Base-by-base conservation (phyloP, 2,888 invertebrate genomes). In the Tridacna crocea region DNA sequence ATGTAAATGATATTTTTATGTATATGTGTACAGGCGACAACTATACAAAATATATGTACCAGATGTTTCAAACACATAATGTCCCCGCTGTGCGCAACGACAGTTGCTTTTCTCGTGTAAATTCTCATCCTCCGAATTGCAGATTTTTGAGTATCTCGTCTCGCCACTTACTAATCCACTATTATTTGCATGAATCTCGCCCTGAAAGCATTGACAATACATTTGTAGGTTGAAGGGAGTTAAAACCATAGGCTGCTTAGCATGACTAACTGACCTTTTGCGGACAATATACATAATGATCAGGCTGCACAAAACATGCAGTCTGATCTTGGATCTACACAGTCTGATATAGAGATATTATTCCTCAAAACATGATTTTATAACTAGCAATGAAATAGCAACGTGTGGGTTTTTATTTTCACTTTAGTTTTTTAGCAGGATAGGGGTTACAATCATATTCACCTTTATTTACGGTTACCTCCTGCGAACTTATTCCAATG, bases 71-170 rank as follows among this genome's bases (percentile, higher is more conserved):
- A 63, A 63, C 17, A 63, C 63, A 22, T 26, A 63, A 26, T 63
- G 63, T 13, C 63, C 63, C 6, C 0, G 27, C 27, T 63, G 26
- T 15, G 63, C 63, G 27, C 63, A 63, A 13, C 27, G 15, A 19
- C 63, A 63, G 24, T 63, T 63, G 19, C 63, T 63, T 27, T 63
- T 24, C 63, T 27, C 27, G 63, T 63, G 63, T 26, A 63, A 12
- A 11, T 11, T 24, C 27, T 17, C 6, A 11, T 63, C 27, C 11
- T 26, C 27, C 17, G 63, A 27, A 19, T 19, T 19, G 19, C 63
- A 63, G 11, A 63, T 63, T 26, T 24, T 19, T 15, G 63, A 63
- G 8, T 11, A 27, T 22, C 63, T 63, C 26, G 0, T 1, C 12
- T 24, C 8, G 19, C 2, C 0, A 26, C 55, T 10, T n/a, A 4